Evolutionary conservation across 2,888 invertebrate species (phyloP).

Genomic region (Drosophila nr. fundita): DNA sequence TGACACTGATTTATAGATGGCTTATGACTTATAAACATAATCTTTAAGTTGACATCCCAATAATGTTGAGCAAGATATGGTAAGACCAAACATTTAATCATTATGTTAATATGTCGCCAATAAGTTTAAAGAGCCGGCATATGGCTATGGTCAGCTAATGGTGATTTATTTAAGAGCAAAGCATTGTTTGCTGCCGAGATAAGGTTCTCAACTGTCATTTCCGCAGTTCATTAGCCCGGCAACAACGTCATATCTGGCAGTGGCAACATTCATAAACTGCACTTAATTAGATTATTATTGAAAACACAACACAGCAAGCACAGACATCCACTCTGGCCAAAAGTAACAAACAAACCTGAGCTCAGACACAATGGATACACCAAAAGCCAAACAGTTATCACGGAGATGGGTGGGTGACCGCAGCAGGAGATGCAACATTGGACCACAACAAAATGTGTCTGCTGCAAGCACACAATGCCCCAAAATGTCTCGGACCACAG

Average conservation of each 20-base stretch:
- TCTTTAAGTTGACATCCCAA: background rate
- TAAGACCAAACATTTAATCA: background rate
- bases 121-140: background rate
- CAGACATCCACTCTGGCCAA: constrained; percentile 22
- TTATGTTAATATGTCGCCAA: background rate
- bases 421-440: constrained; percentile 39
- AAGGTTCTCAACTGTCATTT: constrained; percentile 27
- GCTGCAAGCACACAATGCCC: constrained; percentile 63
- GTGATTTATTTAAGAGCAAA: background rate
- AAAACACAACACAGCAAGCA: constrained; percentile 43
- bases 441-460: constrained; percentile 76
- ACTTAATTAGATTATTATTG: constrained; percentile 78
- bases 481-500: constrained; percentile 75
- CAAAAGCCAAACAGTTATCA: constrained; percentile 56
- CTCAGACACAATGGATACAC: constrained; percentile 52
- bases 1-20: background rate
- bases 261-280: constrained; percentile 53
- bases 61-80: background rate
- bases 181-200: constrained; percentile 12
- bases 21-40: too few species aligned
- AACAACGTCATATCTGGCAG: constrained; percentile 16
- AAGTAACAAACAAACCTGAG: constrained; percentile 59
- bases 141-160: background rate
- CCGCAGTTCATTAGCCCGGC: constrained; percentile 44
- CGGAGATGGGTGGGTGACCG: constrained; percentile 36